Conservation (phyloP, 2,113 vertebrate genomes). For the Polyodon spathula region DNA sequence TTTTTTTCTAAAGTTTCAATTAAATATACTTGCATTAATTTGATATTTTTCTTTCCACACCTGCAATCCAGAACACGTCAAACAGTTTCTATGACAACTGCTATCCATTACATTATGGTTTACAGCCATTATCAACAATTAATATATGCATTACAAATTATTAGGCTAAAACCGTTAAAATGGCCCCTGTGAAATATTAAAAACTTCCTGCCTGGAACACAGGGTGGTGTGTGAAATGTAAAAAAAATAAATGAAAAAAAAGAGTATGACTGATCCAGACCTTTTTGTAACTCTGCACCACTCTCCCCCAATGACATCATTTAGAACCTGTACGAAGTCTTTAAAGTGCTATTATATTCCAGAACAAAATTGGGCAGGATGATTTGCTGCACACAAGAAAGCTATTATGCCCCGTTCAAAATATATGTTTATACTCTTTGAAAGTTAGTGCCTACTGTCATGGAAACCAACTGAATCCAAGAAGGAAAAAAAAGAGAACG, state of each 20-base stretch:
- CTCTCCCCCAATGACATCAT: conserved; percentile 2
- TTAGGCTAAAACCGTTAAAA: too few species aligned
- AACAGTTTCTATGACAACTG: too few species aligned
- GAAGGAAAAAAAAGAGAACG: neutral
- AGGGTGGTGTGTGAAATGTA: neutral
- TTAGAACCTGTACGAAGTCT: neutral
- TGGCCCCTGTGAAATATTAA: too few species aligned
- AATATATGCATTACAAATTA: too few species aligned
- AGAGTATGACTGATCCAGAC: neutral
- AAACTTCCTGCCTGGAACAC: too few species aligned
- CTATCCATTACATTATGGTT: too few species aligned
- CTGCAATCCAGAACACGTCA: too few species aligned
- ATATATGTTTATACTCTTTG: conserved; percentile 30
- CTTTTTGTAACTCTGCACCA: neutral
- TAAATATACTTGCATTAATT: too few species aligned
- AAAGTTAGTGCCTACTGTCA: conserved; percentile 52
- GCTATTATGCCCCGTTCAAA: conserved; percentile 45
- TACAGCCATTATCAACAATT: too few species aligned
- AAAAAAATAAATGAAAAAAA: neutral
- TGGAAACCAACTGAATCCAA: conserved; percentile 39
- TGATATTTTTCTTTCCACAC: too few species aligned
- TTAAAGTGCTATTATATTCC: conserved; percentile 1
- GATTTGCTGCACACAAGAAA: conserved; percentile 55
- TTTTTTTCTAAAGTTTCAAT: too few species aligned
- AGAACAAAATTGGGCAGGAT: conserved; percentile 27